phyloP scores from a whole-genome alignment of 2,888 invertebrate genomes.

The Ophioninae sp. region DNA sequence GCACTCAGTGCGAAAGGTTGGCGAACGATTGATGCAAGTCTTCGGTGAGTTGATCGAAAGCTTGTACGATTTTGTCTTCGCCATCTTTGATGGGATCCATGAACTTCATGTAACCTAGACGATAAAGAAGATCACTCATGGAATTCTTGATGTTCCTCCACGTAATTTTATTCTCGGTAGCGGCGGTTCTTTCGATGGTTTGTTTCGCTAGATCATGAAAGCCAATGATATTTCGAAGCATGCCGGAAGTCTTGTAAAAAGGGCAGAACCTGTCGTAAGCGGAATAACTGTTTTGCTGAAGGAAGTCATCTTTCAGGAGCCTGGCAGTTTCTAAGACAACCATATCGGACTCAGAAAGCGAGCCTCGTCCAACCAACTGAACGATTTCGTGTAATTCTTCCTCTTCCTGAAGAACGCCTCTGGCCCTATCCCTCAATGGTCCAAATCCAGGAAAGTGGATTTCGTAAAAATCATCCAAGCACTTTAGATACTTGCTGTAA shows the following conservation, averaged over 20 bases:
- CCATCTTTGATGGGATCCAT: slow-evolving; percentile 98
- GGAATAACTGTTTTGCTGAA: slow-evolving; percentile 97
- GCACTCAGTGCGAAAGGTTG: slow-evolving; percentile 92
- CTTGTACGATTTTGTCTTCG: slow-evolving; percentile 96
- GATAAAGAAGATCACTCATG: slow-evolving; percentile 95
- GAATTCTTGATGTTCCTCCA: slow-evolving; percentile 97
- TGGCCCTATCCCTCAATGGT: slow-evolving; percentile 94
- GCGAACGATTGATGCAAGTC: slow-evolving; percentile 97
- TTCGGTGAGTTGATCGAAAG: slow-evolving; percentile 96
- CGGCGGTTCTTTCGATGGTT: slow-evolving; percentile 96
- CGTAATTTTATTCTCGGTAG: slow-evolving; percentile 97
- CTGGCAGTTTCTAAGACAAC: slow-evolving; percentile 98
- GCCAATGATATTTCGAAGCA: slow-evolving; percentile 97
- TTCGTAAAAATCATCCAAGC: slow-evolving; percentile 98
- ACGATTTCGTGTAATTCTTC: slow-evolving; percentile 99
- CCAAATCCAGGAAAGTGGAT: slow-evolving; percentile 97
- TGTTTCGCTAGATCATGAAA: slow-evolving; percentile 98
- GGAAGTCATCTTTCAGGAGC: slow-evolving; percentile 97
- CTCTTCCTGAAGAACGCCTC: slow-evolving; percentile 96
- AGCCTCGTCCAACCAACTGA: slow-evolving; percentile 98
- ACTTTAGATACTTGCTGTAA: slow-evolving; percentile 96
- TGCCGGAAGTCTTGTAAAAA: slow-evolving; percentile 99
- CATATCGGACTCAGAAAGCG: slow-evolving; percentile 97
- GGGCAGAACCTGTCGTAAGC: slow-evolving; percentile 97
- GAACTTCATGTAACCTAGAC: slow-evolving; percentile 98